Evolutionary conservation across 1,140 invertebrate genomes (phyloP).

Genomic region (Drosophila micromelanica): DNA sequence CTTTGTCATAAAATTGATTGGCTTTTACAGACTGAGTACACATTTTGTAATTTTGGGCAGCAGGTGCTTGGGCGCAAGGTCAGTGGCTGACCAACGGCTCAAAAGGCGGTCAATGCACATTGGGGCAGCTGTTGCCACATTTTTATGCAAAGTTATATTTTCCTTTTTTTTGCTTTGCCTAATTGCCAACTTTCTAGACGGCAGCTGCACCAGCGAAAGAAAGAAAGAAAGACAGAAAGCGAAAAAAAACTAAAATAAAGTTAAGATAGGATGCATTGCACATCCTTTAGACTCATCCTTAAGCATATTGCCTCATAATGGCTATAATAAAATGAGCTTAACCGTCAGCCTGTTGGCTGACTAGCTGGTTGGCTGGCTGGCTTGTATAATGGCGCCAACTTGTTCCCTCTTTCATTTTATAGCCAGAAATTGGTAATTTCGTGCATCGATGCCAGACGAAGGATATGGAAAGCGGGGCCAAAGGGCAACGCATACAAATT

Average conservation of each 20-base stretch:
- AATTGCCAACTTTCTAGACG: slow-evolving; percentile 79
- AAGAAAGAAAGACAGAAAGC: slow-evolving; percentile 21
- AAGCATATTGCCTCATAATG: slow-evolving; percentile 59
- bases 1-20: slow-evolving; percentile 53
- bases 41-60: slow-evolving; percentile 8
- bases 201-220: slow-evolving; percentile 12
- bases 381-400: slow-evolving; percentile 61
- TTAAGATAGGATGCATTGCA: not conserved
- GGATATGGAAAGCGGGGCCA: slow-evolving; percentile 35
- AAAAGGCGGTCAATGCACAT: slow-evolving; percentile 27
- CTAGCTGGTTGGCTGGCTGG: not conserved
- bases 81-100: slow-evolving; percentile 27
- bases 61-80: slow-evolving; percentile 31
- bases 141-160: slow-evolving; percentile 28
- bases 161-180: slow-evolving; percentile 41
- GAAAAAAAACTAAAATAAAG: slow-evolving; percentile 12
- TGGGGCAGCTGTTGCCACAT: slow-evolving; percentile 28
- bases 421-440: slow-evolving; percentile 78
- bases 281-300: slow-evolving; percentile 20
- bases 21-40: slow-evolving; percentile 17
- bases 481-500: slow-evolving; percentile 72
- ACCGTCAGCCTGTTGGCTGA: slow-evolving; percentile 45
- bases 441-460: slow-evolving; percentile 63
- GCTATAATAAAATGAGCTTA: slow-evolving; percentile 78
- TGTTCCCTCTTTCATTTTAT: slow-evolving; percentile 78